These are phyloP conservation scores for Scalopus aquaticus DNA, from an alignment of 2,113 vertebrate genomes.

Conservation along the genomic window DNA sequence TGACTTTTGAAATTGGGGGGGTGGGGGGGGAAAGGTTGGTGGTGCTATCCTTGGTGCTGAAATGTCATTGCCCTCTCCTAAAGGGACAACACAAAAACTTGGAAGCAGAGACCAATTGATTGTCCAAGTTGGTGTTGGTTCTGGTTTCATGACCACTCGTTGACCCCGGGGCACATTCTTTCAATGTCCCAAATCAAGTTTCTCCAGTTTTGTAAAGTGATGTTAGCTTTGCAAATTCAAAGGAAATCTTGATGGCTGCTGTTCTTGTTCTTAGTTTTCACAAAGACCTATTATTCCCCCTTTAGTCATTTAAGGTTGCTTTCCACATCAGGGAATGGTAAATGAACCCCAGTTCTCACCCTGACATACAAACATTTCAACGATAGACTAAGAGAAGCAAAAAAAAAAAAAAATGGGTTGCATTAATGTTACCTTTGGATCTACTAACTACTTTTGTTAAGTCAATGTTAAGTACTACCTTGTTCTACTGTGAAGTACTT, in stretches of 20 bases:
- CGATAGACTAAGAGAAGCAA: not conserved
- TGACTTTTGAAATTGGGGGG: not conserved
- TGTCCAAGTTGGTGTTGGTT: not conserved
- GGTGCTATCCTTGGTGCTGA: constrained; percentile 49
- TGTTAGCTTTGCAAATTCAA: constrained; percentile 33
- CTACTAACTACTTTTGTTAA: not conserved
- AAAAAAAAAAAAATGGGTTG: not conserved
- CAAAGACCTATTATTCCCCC: constrained; percentile 7
- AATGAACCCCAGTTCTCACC: not conserved
- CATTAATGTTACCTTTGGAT: not conserved
- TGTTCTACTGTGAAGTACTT: not conserved
- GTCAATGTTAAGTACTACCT: not conserved
- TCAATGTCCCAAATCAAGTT: constrained; percentile 35
- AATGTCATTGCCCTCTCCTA: not conserved
- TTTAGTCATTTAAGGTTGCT: not conserved
- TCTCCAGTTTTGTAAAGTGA: not conserved
- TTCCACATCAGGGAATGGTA: not conserved
- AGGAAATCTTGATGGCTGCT: not conserved
- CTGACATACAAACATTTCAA: not conserved
- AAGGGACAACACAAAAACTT: not conserved
- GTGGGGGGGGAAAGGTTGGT: accelerated
- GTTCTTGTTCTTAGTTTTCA: not conserved
- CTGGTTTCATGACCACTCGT: not conserved
- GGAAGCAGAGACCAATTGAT: not conserved
- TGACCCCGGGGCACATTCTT: constrained; percentile 39